A percentile compares a stretch with the other conserved stretches of the same genome.
Evolutionary conservation across 2,797 vertebrate species (phyloP).

Genomic region (Halcyon leucocephala): DNA sequence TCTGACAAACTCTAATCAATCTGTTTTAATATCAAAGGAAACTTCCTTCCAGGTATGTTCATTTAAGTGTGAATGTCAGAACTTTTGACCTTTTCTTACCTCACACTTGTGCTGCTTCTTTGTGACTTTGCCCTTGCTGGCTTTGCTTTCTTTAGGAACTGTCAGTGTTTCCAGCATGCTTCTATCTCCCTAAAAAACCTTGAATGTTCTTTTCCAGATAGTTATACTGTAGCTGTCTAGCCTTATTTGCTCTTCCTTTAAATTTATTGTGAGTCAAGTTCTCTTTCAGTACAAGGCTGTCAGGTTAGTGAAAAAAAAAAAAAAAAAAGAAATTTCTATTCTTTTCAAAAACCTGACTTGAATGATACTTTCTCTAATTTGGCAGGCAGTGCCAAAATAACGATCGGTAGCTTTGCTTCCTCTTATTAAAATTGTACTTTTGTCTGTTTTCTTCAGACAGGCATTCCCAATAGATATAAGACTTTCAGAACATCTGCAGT

Average conservation of each 20-base stretch:
- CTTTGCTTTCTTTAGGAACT: constrained; percentile 21
- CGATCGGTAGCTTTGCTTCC: not conserved
- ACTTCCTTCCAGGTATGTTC: constrained; percentile 33
- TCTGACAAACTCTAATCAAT: constrained; percentile 43
- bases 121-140: not conserved
- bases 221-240: not conserved
- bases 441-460: not conserved
- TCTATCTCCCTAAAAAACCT: not conserved
- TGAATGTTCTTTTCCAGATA: constrained; percentile 1
- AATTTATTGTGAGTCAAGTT: constrained; percentile 1
- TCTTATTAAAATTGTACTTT: not conserved
- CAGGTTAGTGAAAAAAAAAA: not conserved
- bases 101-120: not conserved
- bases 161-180: constrained; percentile 19
- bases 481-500: not conserved
- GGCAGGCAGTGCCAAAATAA: not conserved
- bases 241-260: constrained; percentile 20
- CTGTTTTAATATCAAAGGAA: constrained; percentile 36
- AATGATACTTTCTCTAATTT: not conserved
- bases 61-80: not conserved
- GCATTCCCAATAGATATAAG: not conserved
- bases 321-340: not conserved
- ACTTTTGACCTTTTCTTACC: constrained; percentile 58
- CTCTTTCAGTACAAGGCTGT: not conserved
- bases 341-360: not conserved